phyloP scores from a whole-genome alignment of 2,113 vertebrate genomes.

The Tichodroma muraria region DNA sequence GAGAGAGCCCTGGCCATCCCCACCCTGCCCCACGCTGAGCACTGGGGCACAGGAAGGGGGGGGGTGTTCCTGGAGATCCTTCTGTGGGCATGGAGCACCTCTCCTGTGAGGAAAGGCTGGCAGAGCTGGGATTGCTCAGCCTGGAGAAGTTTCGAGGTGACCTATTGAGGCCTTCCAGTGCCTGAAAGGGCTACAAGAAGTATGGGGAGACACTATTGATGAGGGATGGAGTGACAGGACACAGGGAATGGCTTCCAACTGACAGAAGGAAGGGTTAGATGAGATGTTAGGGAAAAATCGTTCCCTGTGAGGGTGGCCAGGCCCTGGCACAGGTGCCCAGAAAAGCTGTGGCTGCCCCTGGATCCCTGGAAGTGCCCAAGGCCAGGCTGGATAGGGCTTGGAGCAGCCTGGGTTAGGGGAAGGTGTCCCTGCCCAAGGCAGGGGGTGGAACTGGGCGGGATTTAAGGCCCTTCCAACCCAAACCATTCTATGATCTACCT shows the following conservation, averaged over 20 bases:
- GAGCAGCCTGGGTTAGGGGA: rapidly evolving
- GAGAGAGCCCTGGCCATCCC: not conserved
- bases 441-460: too few species aligned
- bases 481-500: not conserved
- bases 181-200: not conserved
- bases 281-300: rapidly evolving
- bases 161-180: not conserved
- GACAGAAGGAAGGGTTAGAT: not conserved
- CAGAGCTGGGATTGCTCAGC: not conserved
- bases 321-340: not conserved
- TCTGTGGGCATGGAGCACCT: not conserved
- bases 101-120: not conserved
- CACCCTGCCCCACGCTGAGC: not conserved
- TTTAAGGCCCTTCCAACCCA: not conserved
- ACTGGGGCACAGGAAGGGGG: not conserved
- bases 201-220: not conserved
- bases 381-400: rapidly evolving
- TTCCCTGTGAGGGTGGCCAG: not conserved
- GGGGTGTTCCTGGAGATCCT: not conserved
- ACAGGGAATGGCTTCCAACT: not conserved
- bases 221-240: not conserved
- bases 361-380: not conserved
- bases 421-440: not conserved
- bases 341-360: not conserved
- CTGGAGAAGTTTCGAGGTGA: not conserved